Conservation (phyloP, 2,113 vertebrate genomes). For the Australoheros scitulus region DNA sequence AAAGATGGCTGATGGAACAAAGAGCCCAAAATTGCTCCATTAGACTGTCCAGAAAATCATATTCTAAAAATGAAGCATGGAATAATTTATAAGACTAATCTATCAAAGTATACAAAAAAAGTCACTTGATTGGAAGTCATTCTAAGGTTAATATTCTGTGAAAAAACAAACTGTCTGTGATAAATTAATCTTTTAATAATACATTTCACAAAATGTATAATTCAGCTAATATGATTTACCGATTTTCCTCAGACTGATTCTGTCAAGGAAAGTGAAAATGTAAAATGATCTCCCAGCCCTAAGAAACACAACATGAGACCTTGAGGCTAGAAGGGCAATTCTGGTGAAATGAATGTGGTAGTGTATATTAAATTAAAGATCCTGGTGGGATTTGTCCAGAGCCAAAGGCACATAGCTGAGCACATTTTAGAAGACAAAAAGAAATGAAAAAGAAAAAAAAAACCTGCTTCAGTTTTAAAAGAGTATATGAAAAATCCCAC, state of each 20-base stretch:
- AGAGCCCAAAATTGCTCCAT: slow-evolving; percentile 64
- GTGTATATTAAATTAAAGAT: slow-evolving; percentile 59
- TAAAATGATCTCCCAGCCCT: slow-evolving; percentile 35
- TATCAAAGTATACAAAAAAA: slow-evolving; percentile 67
- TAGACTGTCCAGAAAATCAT: slow-evolving; percentile 60
- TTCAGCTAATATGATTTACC: slow-evolving; percentile 67
- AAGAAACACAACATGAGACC: slow-evolving; percentile 40
- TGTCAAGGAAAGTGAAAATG: slow-evolving; percentile 50
- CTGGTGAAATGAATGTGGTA: slow-evolving; percentile 38
- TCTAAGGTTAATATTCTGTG: slow-evolving; percentile 63
- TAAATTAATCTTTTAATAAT: slow-evolving; percentile 72
- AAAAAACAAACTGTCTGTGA: slow-evolving; percentile 65
- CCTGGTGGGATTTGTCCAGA: slow-evolving; percentile 38
- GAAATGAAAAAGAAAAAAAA: slow-evolving; percentile 7
- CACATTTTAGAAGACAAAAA: slow-evolving; percentile 35
- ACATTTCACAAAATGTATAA: slow-evolving; percentile 70
- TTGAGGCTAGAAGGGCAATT: slow-evolving; percentile 47
- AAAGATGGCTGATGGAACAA: slow-evolving; percentile 61
- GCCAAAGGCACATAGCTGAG: slow-evolving; percentile 31
- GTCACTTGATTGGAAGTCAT: slow-evolving; percentile 30
- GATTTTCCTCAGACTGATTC: slow-evolving; percentile 47
- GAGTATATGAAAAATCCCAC: slow-evolving; percentile 8
- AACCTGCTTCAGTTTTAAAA: slow-evolving; percentile 11
- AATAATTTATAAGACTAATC: slow-evolving; percentile 72
- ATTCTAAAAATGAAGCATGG: slow-evolving; percentile 51